Evolutionary conservation across 2,797 vertebrate genomes (phyloP).

Genomic region (Cossypha niveicapilla): DNA sequence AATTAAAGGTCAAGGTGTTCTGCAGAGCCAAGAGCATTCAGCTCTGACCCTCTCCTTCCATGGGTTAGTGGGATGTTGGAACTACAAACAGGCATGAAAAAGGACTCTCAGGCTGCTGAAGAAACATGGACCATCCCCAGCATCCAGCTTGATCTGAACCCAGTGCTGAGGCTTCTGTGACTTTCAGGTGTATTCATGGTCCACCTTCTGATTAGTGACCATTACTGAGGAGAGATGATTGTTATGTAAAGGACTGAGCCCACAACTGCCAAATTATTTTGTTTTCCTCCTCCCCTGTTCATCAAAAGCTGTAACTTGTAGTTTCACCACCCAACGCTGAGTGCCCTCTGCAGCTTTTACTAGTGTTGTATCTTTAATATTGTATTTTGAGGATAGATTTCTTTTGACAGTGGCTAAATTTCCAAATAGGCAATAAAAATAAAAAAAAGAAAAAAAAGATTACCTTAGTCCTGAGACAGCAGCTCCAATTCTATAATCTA

Average conservation of each 20-base stretch:
- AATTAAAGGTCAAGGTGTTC: neutral
- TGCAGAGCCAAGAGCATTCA: neutral
- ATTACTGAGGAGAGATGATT: neutral
- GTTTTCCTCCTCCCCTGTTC: neutral
- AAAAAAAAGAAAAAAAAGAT: neutral
- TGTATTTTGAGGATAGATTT: neutral
- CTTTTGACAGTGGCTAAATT: neutral
- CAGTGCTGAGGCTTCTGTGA: neutral
- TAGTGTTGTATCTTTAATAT: neutral
- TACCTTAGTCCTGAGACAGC: neutral
- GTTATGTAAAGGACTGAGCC: neutral
- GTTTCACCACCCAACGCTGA: accelerated
- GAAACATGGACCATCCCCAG: neutral
- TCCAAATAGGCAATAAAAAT: neutral
- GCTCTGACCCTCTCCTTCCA: neutral
- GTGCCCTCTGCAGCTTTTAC: neutral
- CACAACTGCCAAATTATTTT: neutral
- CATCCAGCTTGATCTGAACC: neutral
- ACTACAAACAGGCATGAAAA: neutral
- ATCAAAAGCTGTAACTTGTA: neutral
- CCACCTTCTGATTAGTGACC: neutral
- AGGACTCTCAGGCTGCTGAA: neutral
- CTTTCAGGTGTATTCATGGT: neutral
- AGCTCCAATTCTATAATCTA: neutral
- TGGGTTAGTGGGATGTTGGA: neutral